A percentile compares a stretch with the other conserved stretches of the same genome.
Evolutionary conservation across 2,888 invertebrate genomes (phyloP).

Genomic region (Phyllotreta cruciferae): DNA sequence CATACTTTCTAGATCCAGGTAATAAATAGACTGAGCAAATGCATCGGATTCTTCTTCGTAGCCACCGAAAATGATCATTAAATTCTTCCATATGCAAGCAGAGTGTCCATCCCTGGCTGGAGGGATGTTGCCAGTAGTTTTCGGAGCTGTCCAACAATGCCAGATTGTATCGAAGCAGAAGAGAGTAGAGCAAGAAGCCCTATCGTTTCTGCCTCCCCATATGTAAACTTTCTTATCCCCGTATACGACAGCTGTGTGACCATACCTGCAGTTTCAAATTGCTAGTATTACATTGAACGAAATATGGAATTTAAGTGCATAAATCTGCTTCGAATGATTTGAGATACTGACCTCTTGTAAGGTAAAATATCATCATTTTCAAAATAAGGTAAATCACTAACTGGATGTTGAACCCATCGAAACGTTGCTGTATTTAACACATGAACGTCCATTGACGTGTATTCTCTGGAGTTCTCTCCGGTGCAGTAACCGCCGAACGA

Average conservation of each 20-base stretch:
- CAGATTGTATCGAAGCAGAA: slow-evolving; percentile 82
- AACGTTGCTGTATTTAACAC: slow-evolving; percentile 77
- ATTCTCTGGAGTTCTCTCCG: slow-evolving; percentile 77
- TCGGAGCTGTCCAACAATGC: slow-evolving; percentile 71
- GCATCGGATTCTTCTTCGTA: slow-evolving; percentile 84
- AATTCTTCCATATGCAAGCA: slow-evolving; percentile 78
- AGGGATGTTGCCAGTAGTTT: slow-evolving; percentile 74
- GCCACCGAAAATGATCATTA: slow-evolving; percentile 91
- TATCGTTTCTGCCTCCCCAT: slow-evolving; percentile 94
- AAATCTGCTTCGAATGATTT: neutral
- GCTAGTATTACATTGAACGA: slow-evolving; percentile 1
- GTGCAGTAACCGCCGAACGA: slow-evolving; percentile 94
- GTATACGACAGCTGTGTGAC: slow-evolving; percentile 88
- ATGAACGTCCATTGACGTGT: slow-evolving; percentile 86
- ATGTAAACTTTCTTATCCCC: slow-evolving; percentile 76
- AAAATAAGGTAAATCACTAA: slow-evolving; percentile 62
- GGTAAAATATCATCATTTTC: slow-evolving; percentile 66
- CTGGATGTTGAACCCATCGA: slow-evolving; percentile 67
- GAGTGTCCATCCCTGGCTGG: slow-evolving; percentile 91
- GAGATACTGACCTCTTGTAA: slow-evolving; percentile 71
- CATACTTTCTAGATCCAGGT: slow-evolving; percentile 75
- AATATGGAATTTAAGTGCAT: too few species aligned
- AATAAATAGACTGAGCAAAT: slow-evolving; percentile 81
- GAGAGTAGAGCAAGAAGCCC: slow-evolving; percentile 78
- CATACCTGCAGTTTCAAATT: slow-evolving; percentile 64